These are phyloP conservation scores for Halcyon chelicuti DNA, from an alignment of 2,797 vertebrate genomes.

Conservation along the genomic window DNA sequence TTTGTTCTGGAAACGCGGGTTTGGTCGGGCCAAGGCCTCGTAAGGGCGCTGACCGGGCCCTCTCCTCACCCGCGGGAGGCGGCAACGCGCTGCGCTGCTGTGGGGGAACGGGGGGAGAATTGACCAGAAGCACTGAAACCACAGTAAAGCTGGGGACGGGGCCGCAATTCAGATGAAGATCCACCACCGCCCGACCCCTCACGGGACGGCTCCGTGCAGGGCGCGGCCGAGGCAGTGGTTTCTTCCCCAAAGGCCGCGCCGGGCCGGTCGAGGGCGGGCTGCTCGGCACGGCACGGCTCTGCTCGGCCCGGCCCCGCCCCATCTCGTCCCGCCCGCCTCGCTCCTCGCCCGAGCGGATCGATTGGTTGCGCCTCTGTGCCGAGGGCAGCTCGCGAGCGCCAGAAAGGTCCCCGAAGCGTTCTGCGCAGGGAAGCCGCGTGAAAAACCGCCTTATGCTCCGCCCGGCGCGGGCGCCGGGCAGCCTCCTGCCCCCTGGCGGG, in stretches of 20 bases:
- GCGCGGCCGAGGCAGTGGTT: no score
- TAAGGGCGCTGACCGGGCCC: neutral
- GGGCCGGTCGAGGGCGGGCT: accelerated
- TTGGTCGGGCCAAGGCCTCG: accelerated
- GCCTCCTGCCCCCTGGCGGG: neutral
- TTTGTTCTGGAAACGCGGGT: accelerated
- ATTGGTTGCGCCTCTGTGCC: neutral
- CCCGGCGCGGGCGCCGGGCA: no score
- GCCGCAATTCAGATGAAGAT: accelerated
- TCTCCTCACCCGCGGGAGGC: neutral
- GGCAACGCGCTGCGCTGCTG: neutral
- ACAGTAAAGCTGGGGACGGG: accelerated
- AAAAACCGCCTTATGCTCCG: accelerated
- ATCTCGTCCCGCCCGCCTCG: neutral
- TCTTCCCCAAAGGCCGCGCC: neutral
- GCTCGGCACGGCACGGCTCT: accelerated
- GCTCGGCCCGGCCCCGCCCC: neutral
- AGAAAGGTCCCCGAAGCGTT: accelerated
- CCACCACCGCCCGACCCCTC: no score
- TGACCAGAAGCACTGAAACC: neutral
- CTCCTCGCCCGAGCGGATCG: neutral
- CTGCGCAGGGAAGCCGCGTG: neutral
- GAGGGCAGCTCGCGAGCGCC: neutral
- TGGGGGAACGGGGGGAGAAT: neutral
- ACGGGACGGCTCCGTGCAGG: neutral